Percentiles rank a stretch among this genome's conserved stretches.
Evolutionary conservation across 2,888 invertebrate genomes (phyloP).

Genomic region (Pseudolycoriella hygida): DNA sequence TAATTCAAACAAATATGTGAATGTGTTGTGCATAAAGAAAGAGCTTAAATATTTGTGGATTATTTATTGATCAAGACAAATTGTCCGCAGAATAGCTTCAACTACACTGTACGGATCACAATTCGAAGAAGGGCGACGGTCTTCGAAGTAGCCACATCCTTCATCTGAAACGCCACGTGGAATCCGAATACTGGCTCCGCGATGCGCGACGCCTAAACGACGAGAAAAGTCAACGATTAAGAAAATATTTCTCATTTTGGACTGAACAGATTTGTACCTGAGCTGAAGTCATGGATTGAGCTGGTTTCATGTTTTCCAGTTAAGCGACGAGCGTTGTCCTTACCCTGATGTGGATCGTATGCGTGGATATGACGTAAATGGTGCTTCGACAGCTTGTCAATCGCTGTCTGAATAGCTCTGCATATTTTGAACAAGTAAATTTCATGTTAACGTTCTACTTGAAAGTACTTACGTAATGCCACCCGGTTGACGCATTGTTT

Average conservation of each 20-base stretch:
- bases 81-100: conserved; percentile 72
- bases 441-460: conserved; percentile 34
- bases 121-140: conserved; percentile 82
- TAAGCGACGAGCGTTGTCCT: conserved; percentile 89
- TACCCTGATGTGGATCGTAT: conserved; percentile 90
- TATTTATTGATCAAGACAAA: conserved; percentile 46
- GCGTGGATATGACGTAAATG: conserved; percentile 89
- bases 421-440: conserved; percentile 21
- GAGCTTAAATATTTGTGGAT: too few relatives aligned
- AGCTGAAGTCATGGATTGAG: conserved; percentile 88
- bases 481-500: conserved; percentile 73
- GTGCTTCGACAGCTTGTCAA: conserved; percentile 80
- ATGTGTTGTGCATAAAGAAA: too few relatives aligned
- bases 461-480: conserved; percentile 53
- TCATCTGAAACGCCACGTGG: conserved; percentile 81
- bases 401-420: conserved; percentile 61
- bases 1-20: too few relatives aligned
- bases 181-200: conserved; percentile 87
- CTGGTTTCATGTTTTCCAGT: conserved; percentile 94
- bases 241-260: conserved; percentile 38
- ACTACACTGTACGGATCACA: conserved; percentile 81
- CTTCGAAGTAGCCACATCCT: conserved; percentile 89
- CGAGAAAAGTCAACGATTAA: neutral
- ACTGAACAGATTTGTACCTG: conserved; percentile 1
- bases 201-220: conserved; percentile 64